phyloP scores from a whole-genome alignment of 2,797 vertebrate species.

The Sandelia bainsii region DNA sequence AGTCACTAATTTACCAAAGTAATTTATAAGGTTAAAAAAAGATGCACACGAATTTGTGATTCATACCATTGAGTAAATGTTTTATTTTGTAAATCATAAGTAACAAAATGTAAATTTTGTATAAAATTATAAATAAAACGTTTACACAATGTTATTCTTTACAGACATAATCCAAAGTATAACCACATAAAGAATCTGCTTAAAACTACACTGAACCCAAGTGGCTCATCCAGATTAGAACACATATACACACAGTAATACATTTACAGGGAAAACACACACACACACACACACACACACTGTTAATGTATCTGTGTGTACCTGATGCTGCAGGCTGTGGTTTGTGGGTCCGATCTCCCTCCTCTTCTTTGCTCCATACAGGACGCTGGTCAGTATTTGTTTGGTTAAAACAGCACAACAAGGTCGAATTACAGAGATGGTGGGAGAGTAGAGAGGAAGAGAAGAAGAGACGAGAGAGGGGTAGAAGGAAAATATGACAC shows the following conservation, averaged over 20 bases:
- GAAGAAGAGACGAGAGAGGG: constrained; percentile 22
- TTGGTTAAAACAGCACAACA: constrained; percentile 52
- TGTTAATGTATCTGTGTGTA: constrained; percentile 8
- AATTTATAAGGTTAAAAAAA: too few relatives aligned
- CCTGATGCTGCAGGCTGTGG: constrained; percentile 32
- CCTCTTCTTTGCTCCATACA: not conserved
- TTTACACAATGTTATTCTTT: not conserved
- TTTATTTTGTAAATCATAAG: not conserved
- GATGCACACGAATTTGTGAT: not conserved
- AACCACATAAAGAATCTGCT: not conserved
- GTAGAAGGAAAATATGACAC: constrained; percentile 64
- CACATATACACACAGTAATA: constrained; percentile 14
- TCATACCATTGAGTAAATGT: not conserved
- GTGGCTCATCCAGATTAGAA: constrained; percentile 12
- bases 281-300: constrained; percentile 8
- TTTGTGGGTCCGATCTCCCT: constrained; percentile 1
- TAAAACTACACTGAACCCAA: constrained; percentile 1
- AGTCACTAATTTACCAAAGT: too few relatives aligned
- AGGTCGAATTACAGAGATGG: constrained; percentile 61
- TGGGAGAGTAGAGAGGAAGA: constrained; percentile 6
- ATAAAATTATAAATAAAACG: too few relatives aligned
- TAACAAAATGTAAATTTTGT: not conserved
- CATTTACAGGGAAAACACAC: not conserved
- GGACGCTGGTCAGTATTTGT: constrained; percentile 55
- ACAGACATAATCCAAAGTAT: not conserved